Base-by-base conservation (phyloP, 2,888 invertebrate genomes). In the Protodeltote pygarga region DNA sequence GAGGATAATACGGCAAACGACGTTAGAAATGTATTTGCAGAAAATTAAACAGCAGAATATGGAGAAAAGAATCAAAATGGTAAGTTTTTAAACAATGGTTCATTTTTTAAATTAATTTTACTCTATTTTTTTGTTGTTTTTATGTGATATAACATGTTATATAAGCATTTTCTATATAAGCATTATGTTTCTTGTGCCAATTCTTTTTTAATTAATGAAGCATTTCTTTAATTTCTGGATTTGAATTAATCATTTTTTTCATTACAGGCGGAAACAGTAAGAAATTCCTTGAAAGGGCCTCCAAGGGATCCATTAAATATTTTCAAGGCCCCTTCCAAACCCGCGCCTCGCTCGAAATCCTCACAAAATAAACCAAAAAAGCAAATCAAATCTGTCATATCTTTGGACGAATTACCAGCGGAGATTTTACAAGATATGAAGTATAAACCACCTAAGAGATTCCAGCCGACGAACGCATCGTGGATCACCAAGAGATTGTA, bases 401-500 rank as follows among this genome's bases (percentile, higher is more conserved):
- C 69, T 0, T 19, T 78, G 0, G 75, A 62, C 1, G 60, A 68
- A 6, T 37, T 89, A 15, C 89, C 91, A 0, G 27, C 65, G 0
- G 84, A 87, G 24, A 15, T 91, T 0, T 44, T 82, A 3, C 75
- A 83, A 16, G 91, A 89, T 21, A 60, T 89, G 73, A 85, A 82
- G 23, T 90, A 89, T 27, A 90, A 88, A 19, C 90, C 92, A 0
- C 91, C 89, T 0, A 90, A 85, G 47, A 71, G 87, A 17, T 92
- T 81, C 51, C 72, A 72, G 28, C 88, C 90, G 0, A 64, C 68
- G 1, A 85, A 84, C 19, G 90, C 89, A 0, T 70, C 87, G 0
- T 92, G 92, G 92, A 80, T 81, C 11, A 92, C 90, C 0, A 86
- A 87, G 29, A 65, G 84, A 27, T 55, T 92, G 34, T 91, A 92